Evolutionary conservation across 2,888 invertebrate species (phyloP), one percentile per base, ranked within the genome.

Genomic region (Drosophila leonis): DNA sequence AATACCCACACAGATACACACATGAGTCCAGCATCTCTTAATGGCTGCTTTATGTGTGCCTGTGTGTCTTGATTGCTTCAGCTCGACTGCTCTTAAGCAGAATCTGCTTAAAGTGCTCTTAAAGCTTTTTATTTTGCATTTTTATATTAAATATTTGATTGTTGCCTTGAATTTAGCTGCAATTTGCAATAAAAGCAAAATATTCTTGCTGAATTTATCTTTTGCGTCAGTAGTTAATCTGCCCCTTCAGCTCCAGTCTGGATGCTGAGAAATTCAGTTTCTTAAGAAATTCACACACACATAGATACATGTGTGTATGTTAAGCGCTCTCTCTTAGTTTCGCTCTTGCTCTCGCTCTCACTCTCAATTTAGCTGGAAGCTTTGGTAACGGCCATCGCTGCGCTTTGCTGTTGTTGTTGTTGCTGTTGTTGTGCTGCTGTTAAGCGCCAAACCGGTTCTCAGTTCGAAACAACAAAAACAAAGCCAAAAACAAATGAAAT

Each of bases 381-480:
- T 82, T 80, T 80, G 61, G 72, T 79, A 72, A 72, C 67, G 75
- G 68, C 78, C 67, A 78, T 52, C 65, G 68, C 72, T 60, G 42
- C 42, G 60, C 33, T 35, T 60, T 49, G 56, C 64, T 65, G 29
- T 29, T 54, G 60, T 65, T 71, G 65, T 48, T 73, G 46, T 57
- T 65, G 59, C 33, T 65, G 49, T 52, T 68, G n/a, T n/a, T n/a
- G n/a, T n/a, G n/a, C n/a, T 73, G 65, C 1, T 46, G 65, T 48
- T 75, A 64, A 68, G 62, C 60, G 69, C n/a, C 15, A 74, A 86
- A 86, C 85, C 82, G 82, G 85, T 85, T 86, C 76, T 75, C 68
- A 72, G 75, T 65, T 78, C 74, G 57, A 65, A 65, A 63, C 49
- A 69, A 68, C 48, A 74, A 67, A 41, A 68, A 66, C 61, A 52